Percentiles rank a stretch among this genome's conserved stretches.
phyloP scores from a whole-genome alignment of 2,113 vertebrate species.

The Pithys albifrons region DNA sequence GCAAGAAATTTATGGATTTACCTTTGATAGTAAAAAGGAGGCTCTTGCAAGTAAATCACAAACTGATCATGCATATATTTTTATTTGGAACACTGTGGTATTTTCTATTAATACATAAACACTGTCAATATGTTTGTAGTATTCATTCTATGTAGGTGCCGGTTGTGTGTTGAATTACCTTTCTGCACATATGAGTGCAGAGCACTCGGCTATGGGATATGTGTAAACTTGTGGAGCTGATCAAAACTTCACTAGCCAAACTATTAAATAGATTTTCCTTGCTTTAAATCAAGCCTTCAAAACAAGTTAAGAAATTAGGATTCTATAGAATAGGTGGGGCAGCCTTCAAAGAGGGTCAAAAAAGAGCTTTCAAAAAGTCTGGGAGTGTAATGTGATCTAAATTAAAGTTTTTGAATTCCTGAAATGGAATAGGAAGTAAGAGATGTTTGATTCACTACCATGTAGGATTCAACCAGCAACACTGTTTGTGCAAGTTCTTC shows the following conservation, averaged over 20 bases:
- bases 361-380: background rate
- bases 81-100: background rate
- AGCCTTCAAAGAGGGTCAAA: background rate
- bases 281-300: background rate
- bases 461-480: background rate
- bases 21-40: background rate
- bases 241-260: background rate
- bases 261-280: background rate
- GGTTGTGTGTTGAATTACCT: background rate
- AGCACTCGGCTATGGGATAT: background rate
- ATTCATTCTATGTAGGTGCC: background rate
- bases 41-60: background rate
- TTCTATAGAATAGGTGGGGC: background rate
- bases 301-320: background rate
- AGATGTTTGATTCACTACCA: background rate
- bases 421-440: background rate
- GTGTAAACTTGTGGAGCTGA: background rate
- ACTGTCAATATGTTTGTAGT: background rate
- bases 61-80: background rate
- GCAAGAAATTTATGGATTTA: constrained; percentile 2
- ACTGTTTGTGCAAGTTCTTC: background rate
- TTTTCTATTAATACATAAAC: background rate
- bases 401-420: background rate
- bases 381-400: background rate
- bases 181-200: background rate